Evolutionary conservation across 1,140 invertebrate species (phyloP).

Genomic region (Brevipalpus yothersi): DNA sequence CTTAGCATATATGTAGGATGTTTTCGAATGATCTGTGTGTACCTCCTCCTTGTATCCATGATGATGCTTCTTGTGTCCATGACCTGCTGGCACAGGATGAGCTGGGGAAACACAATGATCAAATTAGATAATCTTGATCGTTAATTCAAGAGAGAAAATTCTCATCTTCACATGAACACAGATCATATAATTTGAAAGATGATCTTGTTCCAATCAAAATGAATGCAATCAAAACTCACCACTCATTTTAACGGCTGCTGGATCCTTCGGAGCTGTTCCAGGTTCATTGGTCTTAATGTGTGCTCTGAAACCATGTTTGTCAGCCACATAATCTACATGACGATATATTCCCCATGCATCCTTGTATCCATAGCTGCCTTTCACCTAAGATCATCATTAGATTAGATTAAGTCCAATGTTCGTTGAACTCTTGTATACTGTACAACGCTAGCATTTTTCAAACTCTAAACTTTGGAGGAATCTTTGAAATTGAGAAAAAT

Average conservation of each 20-base stretch:
- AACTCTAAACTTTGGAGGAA: no score
- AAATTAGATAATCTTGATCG: no score
- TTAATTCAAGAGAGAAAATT: no score
- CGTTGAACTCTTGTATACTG: no score
- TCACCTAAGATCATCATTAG: background rate
- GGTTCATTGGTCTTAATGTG: conserved; percentile 13
- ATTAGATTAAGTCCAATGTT: no score
- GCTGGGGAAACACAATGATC: background rate
- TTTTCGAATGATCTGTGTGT: background rate
- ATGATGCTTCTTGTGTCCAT: background rate
- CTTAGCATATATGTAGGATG: background rate
- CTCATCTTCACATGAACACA: no score
- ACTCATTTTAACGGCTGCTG: conserved; percentile 4
- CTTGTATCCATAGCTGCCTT: background rate
- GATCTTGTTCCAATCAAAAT: no score
- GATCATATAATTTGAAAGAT: no score
- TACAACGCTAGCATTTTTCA: no score
- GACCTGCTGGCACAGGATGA: background rate
- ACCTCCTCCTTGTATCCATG: background rate
- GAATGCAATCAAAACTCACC: no score
- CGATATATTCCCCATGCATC: background rate
- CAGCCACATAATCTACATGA: conserved; percentile 13
- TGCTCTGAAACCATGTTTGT: conserved; percentile 17
- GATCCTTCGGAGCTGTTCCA: conserved; percentile 7
- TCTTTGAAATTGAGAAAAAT: no score